Conservation (phyloP, 2,888 invertebrate species). For the Harmothoe impar region DNA sequence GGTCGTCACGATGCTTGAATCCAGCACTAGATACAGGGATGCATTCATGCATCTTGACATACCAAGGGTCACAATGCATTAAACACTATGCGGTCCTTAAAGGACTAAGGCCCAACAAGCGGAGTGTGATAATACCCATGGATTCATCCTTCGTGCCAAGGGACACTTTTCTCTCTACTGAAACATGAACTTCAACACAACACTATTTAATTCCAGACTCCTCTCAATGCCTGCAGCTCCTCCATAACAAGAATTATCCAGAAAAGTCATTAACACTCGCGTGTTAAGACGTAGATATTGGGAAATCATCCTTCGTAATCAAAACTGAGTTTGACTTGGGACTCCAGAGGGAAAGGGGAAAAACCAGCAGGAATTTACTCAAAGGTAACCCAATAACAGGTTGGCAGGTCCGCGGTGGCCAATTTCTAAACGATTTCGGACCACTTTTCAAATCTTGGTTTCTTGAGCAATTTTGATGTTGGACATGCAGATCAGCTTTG, state of each 20-base stretch:
- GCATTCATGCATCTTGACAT: too few species aligned
- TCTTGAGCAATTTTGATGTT: not conserved
- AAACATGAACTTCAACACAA: not conserved
- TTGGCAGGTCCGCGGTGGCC: not conserved
- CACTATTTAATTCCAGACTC: not conserved
- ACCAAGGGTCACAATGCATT: too few species aligned
- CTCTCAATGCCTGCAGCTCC: not conserved
- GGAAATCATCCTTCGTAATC: not conserved
- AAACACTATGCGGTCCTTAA: not conserved
- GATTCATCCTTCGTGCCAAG: not conserved
- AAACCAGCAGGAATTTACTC: not conserved
- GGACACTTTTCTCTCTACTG: not conserved
- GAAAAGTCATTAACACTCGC: not conserved
- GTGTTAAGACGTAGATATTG: constrained; percentile 1
- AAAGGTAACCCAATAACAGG: constrained; percentile 1
- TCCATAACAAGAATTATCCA: not conserved
- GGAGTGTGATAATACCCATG: not conserved
- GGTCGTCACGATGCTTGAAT: too few species aligned
- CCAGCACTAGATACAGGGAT: too few species aligned
- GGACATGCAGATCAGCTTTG: too few species aligned
- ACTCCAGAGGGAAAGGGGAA: not conserved
- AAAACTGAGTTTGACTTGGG: constrained; percentile 5
- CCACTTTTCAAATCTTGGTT: constrained; percentile 6
- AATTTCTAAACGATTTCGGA: not conserved
- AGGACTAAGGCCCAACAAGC: not conserved